Evolutionary conservation across 2,797 vertebrate species (phyloP).

Genomic region (Liasis olivaceus): DNA sequence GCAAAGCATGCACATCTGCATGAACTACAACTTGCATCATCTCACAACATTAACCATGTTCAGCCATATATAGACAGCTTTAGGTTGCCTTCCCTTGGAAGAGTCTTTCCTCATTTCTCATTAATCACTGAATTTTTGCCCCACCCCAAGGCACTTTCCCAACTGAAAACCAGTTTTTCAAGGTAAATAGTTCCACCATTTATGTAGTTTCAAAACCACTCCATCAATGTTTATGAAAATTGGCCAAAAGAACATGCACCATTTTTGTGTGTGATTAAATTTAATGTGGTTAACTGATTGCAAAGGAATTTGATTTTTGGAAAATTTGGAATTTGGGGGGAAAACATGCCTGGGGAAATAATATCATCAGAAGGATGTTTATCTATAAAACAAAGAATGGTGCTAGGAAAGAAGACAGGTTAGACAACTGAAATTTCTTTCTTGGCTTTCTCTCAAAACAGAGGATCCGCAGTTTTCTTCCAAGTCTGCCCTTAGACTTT

Average conservation of each 20-base stretch:
- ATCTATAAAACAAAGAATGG: not conserved
- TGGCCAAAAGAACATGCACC: not conserved
- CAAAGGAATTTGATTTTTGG: not conserved
- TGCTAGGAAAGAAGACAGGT: not conserved
- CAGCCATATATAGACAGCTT: not conserved
- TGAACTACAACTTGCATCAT: not conserved
- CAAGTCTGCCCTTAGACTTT: not conserved
- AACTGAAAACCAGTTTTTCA: not conserved
- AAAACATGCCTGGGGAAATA: not conserved
- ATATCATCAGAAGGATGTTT: not conserved
- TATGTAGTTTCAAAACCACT: not conserved
- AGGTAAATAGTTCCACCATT: not conserved
- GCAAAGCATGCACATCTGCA: not conserved
- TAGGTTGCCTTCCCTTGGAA: not conserved
- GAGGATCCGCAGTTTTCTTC: not conserved
- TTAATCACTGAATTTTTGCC: not conserved
- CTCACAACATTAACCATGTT: not conserved
- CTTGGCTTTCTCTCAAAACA: not conserved
- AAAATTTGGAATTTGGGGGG: no score
- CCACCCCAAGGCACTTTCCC: not conserved
- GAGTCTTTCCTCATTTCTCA: not conserved
- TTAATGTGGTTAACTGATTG: not conserved
- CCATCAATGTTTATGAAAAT: not conserved
- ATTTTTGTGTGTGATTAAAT: not conserved
- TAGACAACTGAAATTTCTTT: not conserved